Conservation (phyloP, 1,140 invertebrate species). For the Bombus waltoni region DNA sequence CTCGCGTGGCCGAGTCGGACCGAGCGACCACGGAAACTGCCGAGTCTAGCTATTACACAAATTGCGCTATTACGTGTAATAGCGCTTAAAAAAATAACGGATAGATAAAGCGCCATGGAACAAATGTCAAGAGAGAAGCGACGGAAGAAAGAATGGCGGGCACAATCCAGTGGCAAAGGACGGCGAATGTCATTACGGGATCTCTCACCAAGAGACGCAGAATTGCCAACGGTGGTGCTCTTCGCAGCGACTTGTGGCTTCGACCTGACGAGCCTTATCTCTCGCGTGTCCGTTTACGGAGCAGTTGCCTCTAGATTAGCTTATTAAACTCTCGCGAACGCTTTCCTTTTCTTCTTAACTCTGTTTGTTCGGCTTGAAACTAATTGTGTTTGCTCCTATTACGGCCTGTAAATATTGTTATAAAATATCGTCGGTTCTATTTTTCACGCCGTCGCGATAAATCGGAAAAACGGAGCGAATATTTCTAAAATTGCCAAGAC, state of each 20-base stretch:
- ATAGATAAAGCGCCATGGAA: constrained; percentile 46
- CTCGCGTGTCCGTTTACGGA: not conserved
- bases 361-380: not conserved
- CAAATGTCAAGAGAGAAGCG: not conserved
- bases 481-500: not conserved
- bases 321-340: constrained; percentile 17
- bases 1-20: constrained; percentile 77
- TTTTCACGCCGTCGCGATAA: not conserved
- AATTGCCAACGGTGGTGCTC: not conserved
- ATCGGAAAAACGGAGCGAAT: not conserved
- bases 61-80: constrained; percentile 77
- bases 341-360: not conserved
- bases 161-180: not conserved
- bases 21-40: constrained; percentile 70
- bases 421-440: not conserved
- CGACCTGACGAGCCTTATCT: not conserved
- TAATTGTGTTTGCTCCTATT: not conserved
- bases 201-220: not conserved
- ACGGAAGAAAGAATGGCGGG: not conserved
- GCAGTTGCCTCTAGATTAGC: not conserved
- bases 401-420: not conserved
- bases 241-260: not conserved
- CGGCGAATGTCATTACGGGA: not conserved
- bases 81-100: constrained; percentile 68
- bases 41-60: constrained; percentile 76